Evolutionary conservation across 2,888 invertebrate species (phyloP).

Genomic region (Vesta saturnalis): DNA sequence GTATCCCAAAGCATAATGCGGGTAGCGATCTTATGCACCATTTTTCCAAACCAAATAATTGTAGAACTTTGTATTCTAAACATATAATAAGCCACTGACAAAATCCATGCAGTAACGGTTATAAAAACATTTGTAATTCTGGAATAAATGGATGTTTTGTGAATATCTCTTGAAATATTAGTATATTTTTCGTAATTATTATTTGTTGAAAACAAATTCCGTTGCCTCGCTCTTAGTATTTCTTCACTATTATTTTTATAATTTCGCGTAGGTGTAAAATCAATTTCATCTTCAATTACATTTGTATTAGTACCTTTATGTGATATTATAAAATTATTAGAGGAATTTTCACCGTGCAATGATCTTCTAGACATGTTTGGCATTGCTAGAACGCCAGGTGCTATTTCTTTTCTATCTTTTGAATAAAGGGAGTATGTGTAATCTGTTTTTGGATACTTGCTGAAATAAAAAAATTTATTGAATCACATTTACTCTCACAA

Average conservation of each 20-base stretch:
- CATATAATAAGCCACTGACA: slow-evolving; percentile 44
- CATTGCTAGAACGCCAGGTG: slow-evolving; percentile 83
- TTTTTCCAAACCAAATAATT: slow-evolving; percentile 49
- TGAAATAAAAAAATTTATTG: slow-evolving; percentile 59
- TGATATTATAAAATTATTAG: slow-evolving; percentile 34
- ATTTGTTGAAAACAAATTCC: slow-evolving; percentile 42
- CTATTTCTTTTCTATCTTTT: slow-evolving; percentile 81
- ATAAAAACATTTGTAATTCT: slow-evolving; percentile 39
- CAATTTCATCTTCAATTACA: slow-evolving; percentile 19
- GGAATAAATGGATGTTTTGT: slow-evolving; percentile 23
- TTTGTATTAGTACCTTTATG: slow-evolving; percentile 56
- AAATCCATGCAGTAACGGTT: slow-evolving; percentile 44
- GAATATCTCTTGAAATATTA: slow-evolving; percentile 6
- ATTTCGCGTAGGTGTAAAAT: background rate
- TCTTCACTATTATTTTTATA: slow-evolving; percentile 15
- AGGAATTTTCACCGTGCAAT: slow-evolving; percentile 57
- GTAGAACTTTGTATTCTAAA: slow-evolving; percentile 46
- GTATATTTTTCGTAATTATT: slow-evolving; percentile 42
- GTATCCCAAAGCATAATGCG: slow-evolving; percentile 60
- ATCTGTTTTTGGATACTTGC: slow-evolving; percentile 90
- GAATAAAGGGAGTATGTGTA: slow-evolving; percentile 88
- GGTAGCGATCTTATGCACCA: slow-evolving; percentile 54
- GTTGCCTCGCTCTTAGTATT: slow-evolving; percentile 29
- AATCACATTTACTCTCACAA: background rate
- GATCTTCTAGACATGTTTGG: slow-evolving; percentile 90